Conservation (phyloP, 2,888 invertebrate genomes). For the Eilema sororculum region DNA sequence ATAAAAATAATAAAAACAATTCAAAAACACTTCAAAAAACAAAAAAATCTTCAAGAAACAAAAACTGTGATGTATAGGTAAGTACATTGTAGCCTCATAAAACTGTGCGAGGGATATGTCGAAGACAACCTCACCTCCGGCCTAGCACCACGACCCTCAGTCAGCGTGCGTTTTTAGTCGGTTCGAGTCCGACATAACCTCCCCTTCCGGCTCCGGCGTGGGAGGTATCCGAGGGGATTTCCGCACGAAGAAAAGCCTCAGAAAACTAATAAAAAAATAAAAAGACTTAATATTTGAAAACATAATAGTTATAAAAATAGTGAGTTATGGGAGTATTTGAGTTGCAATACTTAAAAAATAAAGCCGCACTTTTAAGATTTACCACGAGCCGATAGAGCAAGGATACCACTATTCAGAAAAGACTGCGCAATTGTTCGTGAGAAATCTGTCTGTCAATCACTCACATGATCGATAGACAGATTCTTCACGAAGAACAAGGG, state of each 20-base stretch:
- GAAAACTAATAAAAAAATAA: no score
- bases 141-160: no score
- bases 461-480: conserved; percentile 1
- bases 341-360: neutral
- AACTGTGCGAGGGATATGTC: no score
- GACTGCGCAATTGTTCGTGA: conserved; percentile 7
- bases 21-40: no score
- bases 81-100: neutral
- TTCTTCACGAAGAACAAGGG: conserved; percentile 11
- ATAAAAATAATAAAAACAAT: no score
- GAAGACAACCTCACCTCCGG: no score
- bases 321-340: neutral
- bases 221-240: no score
- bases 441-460: conserved; percentile 2
- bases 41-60: no score
- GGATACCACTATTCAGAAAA: neutral
- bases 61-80: neutral
- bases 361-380: neutral
- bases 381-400: neutral
- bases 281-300: neutral
- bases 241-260: no score
- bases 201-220: no score
- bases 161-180: no score
- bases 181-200: no score
- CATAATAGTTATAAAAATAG: neutral